These are phyloP conservation scores for Diadromus collaris DNA, from an alignment of 2,888 invertebrate species.

Conservation along the genomic window DNA sequence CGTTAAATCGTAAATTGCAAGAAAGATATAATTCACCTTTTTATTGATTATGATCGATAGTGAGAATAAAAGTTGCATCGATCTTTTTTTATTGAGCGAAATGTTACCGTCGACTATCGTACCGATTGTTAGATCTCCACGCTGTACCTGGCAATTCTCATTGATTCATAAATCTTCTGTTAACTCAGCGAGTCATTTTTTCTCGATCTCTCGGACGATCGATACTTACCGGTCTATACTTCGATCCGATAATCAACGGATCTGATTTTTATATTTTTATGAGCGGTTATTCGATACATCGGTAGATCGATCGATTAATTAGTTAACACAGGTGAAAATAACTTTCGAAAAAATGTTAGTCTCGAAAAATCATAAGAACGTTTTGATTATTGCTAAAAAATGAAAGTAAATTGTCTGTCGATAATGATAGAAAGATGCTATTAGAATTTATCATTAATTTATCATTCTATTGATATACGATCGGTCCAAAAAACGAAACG, in stretches of 20 bases:
- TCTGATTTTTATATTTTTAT: not conserved
- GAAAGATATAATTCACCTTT: not conserved
- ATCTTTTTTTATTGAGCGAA: not conserved
- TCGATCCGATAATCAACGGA: not conserved
- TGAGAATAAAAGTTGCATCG: not conserved
- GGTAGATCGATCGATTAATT: not conserved
- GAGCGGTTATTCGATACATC: not conserved
- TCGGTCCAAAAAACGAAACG: too few relatives aligned
- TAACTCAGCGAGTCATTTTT: constrained; percentile 53
- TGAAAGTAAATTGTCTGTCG: too few relatives aligned
- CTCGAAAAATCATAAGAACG: too few relatives aligned
- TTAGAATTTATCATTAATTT: too few relatives aligned
- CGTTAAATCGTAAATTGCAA: too few relatives aligned
- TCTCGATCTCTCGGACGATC: constrained; percentile 64
- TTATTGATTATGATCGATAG: not conserved
- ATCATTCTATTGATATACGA: too few relatives aligned
- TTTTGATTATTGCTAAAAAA: too few relatives aligned
- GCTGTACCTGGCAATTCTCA: constrained; percentile 41
- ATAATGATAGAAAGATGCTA: too few relatives aligned
- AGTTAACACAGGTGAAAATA: too few relatives aligned
- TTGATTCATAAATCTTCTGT: constrained; percentile 56
- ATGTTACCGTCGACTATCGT: not conserved
- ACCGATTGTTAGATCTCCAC: not conserved
- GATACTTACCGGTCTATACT: constrained; percentile 42
- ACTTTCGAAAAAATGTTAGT: too few relatives aligned